Evolutionary conservation across 2,113 vertebrate species (phyloP), one percentile per base, ranked within the genome.

Genomic region (Chaetura pelagica): DNA sequence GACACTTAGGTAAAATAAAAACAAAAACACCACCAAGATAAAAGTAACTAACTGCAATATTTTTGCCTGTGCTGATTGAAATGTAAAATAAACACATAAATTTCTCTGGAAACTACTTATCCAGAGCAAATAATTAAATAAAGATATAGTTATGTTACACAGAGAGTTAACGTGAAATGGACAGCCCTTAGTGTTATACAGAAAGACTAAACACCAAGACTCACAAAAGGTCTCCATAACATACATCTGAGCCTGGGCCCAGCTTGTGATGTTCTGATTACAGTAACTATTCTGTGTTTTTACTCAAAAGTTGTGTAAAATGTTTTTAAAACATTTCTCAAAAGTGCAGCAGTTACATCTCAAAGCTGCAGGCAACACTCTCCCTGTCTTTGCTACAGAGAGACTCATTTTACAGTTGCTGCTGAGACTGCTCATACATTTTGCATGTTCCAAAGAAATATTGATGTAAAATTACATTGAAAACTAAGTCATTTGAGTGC

Each of bases 251-350:
- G 57, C 34, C 32, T 67, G 19, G 52, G 49, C 57, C 30, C 17
- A 86, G 29, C 19, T 62, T 81, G 19, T 38, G 84, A 79, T 52
- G 21, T 59, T 91, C 55, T 85, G 79, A 83, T 87, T 93, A 59
- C 34, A 77, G 67, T 49, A 74, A 95, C 91, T 87, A 90, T 46
- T 89, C 49, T 73, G 46, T 35, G 35, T 87, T 94, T 89, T 84
- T 55, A 63, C 32, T 85, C 76, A 87, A 9, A 29, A 44, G 44
- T 87, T 87, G 51, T 1, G 1, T 63, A 75, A 95, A 89, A 69
- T 66, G 10, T 78, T 94, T 93, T 71, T 22, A 78, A 94, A 96
- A 44, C 21, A 35, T 57, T 85, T 38, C 30, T 63, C n/a, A 80
- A 49, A 63, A 82, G 12, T 90, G 80, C 34, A 85, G 51, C 66